Conservation (phyloP, 2,888 invertebrate genomes). For the Tinea pellionella region DNA sequence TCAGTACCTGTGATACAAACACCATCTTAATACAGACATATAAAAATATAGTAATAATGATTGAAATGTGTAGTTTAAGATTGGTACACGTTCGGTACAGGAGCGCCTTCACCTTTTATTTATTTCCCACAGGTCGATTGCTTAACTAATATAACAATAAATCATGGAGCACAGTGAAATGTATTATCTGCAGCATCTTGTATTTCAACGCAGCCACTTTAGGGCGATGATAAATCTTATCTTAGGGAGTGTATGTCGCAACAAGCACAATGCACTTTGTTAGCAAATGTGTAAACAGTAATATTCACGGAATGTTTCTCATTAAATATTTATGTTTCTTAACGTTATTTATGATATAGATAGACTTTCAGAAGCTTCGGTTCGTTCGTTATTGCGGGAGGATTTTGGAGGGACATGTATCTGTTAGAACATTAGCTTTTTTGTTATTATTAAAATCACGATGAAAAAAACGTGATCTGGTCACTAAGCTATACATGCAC, state of each 20-base stretch:
- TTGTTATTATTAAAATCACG: no score
- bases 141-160: background rate
- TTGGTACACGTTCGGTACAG: background rate
- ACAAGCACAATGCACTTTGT: conserved; percentile 1
- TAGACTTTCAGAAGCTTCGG: no score
- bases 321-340: background rate
- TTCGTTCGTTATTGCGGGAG: no score
- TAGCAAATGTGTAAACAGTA: background rate
- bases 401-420: no score
- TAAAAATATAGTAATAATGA: no score
- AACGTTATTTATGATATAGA: background rate
- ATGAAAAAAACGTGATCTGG: no score
- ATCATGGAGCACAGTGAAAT: conserved; percentile 3
- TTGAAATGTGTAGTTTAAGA: background rate
- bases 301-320: background rate
- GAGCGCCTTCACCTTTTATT: background rate
- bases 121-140: conserved; percentile 5
- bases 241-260: conserved; percentile 3
- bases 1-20: no score
- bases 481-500: no score
- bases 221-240: conserved; percentile 8
- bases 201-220: background rate
- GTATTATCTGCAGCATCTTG: conserved; percentile 8
- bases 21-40: no score
- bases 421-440: no score